Percentiles rank a stretch among this genome's conserved stretches.
These are phyloP conservation scores for Cyrtodaria siliqua DNA, from an alignment of 2,888 invertebrate species.

Conservation along the genomic window DNA sequence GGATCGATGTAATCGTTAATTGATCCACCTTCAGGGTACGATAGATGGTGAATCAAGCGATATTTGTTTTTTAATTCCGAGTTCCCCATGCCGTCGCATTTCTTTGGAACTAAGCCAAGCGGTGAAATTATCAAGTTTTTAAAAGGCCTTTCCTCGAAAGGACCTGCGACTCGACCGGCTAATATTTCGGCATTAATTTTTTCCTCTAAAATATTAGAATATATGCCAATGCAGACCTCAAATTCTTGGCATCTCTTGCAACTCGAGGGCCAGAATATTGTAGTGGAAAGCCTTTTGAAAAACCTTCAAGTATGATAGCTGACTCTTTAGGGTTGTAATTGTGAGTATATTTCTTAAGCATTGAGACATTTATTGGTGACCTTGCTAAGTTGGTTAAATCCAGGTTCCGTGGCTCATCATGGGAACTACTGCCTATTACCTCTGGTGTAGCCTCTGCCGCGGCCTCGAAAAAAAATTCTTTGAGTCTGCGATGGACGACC, in stretches of 20 bases:
- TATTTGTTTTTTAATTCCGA: not conserved
- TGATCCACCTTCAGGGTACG: constrained; percentile 31
- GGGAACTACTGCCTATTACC: not conserved
- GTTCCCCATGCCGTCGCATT: not conserved
- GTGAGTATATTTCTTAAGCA: not conserved
- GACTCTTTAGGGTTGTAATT: constrained; percentile 3
- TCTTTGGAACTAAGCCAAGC: constrained; percentile 43
- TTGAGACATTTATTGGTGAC: constrained; percentile 5
- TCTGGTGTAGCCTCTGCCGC: not conserved
- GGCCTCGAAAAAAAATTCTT: not conserved
- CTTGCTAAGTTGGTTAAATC: not conserved
- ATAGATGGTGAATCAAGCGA: constrained; percentile 46
- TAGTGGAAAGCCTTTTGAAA: constrained; percentile 5
- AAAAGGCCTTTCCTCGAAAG: constrained; percentile 14
- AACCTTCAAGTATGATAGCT: constrained; percentile 4
- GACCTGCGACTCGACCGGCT: constrained; percentile 18
- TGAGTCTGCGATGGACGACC: no score
- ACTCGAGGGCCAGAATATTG: constrained; percentile 9
- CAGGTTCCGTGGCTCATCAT: not conserved
- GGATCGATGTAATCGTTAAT: constrained; percentile 46
- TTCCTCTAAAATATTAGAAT: not conserved
- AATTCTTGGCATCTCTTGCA: constrained; percentile 4
- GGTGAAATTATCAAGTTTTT: constrained; percentile 27
- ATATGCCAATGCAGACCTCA: constrained; percentile 4
- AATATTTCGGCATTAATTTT: constrained; percentile 11